Base-by-base conservation (phyloP, 2,113 vertebrate genomes). In the Glaucidium brasilianum region DNA sequence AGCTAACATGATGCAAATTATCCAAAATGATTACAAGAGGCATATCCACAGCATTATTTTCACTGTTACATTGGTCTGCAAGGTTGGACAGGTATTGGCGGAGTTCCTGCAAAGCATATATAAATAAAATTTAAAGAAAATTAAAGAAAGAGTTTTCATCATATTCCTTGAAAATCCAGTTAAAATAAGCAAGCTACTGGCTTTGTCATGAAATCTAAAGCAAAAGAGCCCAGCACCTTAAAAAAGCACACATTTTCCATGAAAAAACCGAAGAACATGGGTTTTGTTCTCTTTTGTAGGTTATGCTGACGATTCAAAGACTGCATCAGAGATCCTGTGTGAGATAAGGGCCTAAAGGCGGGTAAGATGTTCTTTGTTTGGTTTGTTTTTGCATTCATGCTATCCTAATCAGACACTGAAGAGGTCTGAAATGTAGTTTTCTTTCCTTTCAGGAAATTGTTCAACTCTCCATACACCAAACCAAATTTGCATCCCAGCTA, bases 21-120 rank as follows among this genome's bases (percentile, higher is more conserved):
- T 99, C 99, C 97, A 99, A 96, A 87, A 99, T 99, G 90, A 99
- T 98, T 87, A 99, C 99, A 5, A 99, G 98, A 13, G 99, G 99
- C 98, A 99, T 97, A 85, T 99, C 99, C 32, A 96, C 97, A 4
- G 98, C 98, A 0, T 98, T 97, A 27, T 98, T 97, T 89, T 98
- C 98, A 3, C 98, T 98, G 82, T 98, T 98, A 90, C 99, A 99
- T 95, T 99, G 99, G 91, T 99, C 99, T 1, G 99, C 99, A 29
- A 99, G 98, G 96, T 99, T 98, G 63, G 99, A 99, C 75, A 99
- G 98, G 97, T 99, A 99, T 88, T 99, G 99, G 30, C 99, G 99
- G 76, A 99, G 90, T 67, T 99, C 99, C 99, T 99, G 45, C 6
- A 66, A 68, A 37, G 83, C 32, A 80, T 7, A 71, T 22, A 34